Evolutionary conservation across 2,888 invertebrate species (phyloP).

Genomic region (Tiliacea citrago): DNA sequence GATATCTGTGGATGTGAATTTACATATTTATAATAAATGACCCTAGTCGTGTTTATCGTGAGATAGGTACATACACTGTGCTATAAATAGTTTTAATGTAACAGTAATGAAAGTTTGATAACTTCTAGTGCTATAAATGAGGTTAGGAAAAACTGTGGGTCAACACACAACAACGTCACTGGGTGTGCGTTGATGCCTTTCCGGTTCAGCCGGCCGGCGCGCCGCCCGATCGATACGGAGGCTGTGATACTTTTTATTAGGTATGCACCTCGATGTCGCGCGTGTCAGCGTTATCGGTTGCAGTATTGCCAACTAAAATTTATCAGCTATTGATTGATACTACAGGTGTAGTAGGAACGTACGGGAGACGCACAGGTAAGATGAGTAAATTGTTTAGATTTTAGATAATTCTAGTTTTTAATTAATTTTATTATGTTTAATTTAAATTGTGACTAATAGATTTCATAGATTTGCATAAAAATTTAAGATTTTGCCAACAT

Average conservation of each 20-base stretch:
- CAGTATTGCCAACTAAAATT: slow-evolving; percentile 22
- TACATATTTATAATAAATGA: too few species aligned
- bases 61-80: too few species aligned
- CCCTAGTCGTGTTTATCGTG: too few species aligned
- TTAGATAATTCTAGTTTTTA: neutral
- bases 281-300: neutral
- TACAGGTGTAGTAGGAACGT: neutral
- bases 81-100: too few species aligned
- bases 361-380: slow-evolving; percentile 17
- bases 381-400: neutral
- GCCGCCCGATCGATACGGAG: slow-evolving; percentile 24
- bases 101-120: neutral
- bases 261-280: neutral
- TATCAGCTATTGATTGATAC: neutral
- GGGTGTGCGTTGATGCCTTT: neutral
- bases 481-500: neutral
- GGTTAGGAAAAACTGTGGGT: neutral
- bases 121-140: neutral
- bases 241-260: slow-evolving; percentile 6
- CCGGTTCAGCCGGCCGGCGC: neutral
- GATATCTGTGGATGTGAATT: neutral
- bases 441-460: neutral
- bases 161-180: neutral
- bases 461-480: neutral
- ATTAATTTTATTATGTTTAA: neutral